These are phyloP conservation scores for Dipodomys ordii DNA, from an alignment of 2,113 vertebrate species.

Conservation along the genomic window DNA sequence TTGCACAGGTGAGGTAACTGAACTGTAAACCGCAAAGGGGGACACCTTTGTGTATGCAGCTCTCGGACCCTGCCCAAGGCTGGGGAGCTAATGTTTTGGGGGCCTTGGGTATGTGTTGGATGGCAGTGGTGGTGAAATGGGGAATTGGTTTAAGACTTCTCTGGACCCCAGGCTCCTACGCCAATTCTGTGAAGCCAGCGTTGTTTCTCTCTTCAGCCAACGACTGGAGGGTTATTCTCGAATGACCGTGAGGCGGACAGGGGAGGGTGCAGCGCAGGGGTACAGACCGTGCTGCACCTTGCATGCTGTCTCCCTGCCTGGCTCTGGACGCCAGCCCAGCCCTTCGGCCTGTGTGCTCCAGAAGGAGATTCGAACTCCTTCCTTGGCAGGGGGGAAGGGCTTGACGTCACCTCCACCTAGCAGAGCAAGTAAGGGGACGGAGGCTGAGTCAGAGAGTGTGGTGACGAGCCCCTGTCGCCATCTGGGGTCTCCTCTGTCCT, in stretches of 20 bases:
- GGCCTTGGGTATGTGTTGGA: not conserved
- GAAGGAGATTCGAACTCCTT: not conserved
- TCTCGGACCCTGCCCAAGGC: not conserved
- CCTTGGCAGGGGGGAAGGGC: not conserved
- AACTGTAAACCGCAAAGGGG: not conserved
- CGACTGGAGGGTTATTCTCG: not conserved
- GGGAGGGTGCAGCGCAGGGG: rapidly evolving
- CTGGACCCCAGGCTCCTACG: not conserved
- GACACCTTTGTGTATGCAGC: not conserved
- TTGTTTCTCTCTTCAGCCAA: not conserved
- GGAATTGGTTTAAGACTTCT: constrained; percentile 18
- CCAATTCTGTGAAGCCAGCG: not conserved
- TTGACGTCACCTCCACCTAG: not conserved
- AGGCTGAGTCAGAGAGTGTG: not conserved
- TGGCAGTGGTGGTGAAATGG: not conserved
- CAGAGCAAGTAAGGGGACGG: not conserved
- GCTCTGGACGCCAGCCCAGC: not conserved
- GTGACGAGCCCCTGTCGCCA: not conserved
- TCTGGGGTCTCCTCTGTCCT: not conserved
- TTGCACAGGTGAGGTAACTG: not conserved
- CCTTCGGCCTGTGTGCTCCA: not conserved
- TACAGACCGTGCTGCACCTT: not conserved
- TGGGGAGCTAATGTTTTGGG: not conserved
- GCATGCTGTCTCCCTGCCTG: not conserved
- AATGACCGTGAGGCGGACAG: not conserved